phyloP scores from a whole-genome alignment of 2,113 vertebrate genomes.

The Sinosuthora webbiana region DNA sequence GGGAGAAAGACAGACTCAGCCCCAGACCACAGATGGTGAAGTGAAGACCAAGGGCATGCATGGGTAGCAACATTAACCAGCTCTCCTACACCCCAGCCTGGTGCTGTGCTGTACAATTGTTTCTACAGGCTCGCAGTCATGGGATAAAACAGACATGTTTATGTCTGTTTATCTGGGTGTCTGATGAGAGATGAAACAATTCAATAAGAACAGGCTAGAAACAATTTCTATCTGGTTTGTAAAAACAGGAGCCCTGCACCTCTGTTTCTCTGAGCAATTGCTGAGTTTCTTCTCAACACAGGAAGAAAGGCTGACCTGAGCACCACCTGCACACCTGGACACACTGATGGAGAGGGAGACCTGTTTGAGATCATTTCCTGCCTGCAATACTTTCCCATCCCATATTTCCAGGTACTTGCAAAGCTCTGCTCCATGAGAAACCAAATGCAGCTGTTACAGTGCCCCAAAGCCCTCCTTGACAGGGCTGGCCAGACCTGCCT shows the following conservation, averaged over 20 bases:
- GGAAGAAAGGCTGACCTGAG: neutral
- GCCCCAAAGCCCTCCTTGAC: neutral
- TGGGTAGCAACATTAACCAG: neutral
- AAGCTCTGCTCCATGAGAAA: neutral
- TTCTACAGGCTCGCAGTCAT: rapidly evolving
- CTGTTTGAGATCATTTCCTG: neutral
- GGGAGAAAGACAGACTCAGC: neutral
- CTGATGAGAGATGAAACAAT: neutral
- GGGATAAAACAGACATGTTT: neutral
- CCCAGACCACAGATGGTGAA: neutral
- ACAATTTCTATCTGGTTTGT: neutral
- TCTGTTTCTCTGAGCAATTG: neutral
- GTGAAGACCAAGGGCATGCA: neutral
- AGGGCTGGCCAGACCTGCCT: neutral
- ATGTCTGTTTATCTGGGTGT: too few relatives aligned
- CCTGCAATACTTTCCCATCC: neutral
- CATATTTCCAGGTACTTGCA: neutral
- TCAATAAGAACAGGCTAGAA: neutral
- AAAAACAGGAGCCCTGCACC: neutral
- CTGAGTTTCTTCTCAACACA: neutral
- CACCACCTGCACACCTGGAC: rapidly evolving
- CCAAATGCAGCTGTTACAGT: neutral
- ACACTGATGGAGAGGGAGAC: rapidly evolving
- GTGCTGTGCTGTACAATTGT: rapidly evolving
- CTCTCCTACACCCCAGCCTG: neutral